Conservation (phyloP, 1,140 invertebrate genomes). For the fruit fly (Drosophila melanogaster) region Release_6_plus_ISO1_MT NT_033777.3:25690501-25691000, state of each 20-base stretch:
- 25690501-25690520: slow-evolving; percentile 76
- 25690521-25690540: slow-evolving; percentile 71
- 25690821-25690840: slow-evolving; percentile 23
- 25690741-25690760: slow-evolving; percentile 61
- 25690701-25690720: slow-evolving; percentile 76
- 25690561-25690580: slow-evolving; percentile 1
- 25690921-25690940: slow-evolving; percentile 53
- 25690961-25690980: slow-evolving; percentile 25
- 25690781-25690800: slow-evolving; percentile 16
- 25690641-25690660: slow-evolving; percentile 14
- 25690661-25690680: slow-evolving; percentile 58
- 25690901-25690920: slow-evolving; percentile 17
- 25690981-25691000: slow-evolving; percentile 21
- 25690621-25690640: slow-evolving; percentile 22
- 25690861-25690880: slow-evolving; percentile 38
- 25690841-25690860: background rate
- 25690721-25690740: slow-evolving; percentile 82
- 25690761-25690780: slow-evolving; percentile 13
- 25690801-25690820: slow-evolving; percentile 37
- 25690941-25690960: slow-evolving; percentile 32
- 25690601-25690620: slow-evolving; percentile 77
- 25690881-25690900: slow-evolving; percentile 28
- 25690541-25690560: slow-evolving; percentile 65
- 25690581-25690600: slow-evolving; percentile 69
- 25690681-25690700: slow-evolving; percentile 50